Base-by-base conservation (phyloP, 2,888 invertebrate genomes). In the Meteorus colon region DNA sequence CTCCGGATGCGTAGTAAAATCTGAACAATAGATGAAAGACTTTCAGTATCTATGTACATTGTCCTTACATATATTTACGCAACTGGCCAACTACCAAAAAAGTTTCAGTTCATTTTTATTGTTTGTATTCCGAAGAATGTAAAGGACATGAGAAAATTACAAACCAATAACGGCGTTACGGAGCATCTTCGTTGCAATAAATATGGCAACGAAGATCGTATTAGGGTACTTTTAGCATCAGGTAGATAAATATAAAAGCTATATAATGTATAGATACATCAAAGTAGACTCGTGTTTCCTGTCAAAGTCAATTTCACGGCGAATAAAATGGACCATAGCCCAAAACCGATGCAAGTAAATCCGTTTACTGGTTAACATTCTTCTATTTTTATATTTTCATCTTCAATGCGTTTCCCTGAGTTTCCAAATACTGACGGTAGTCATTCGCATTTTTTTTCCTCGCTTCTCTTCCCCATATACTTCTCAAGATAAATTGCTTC, bases 401-500 rank as follows among this genome's bases (percentile, higher is more conserved):
- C 48, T 10, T 5, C n/a, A 16, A n/a, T 48, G 37, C 48, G 2
- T 34, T 29, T 12, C 24, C 19, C 16, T 24, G 27, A 24, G 19
- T 55, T 19, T 55, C 19, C n/a, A 41, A 12, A 19, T 55, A 24
- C n/a, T 55, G 63, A 34, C 59, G 55, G 48, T 55, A 55, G 55
- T 55, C 19, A 19, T 55, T 55, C 55, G n/a, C 19, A 19, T 19
- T n/a, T 55, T 55, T 66, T 65, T 27, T 63, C 59, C 66, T 63
- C 31, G 1, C 27, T 67, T 27, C n/a, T 48, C 37, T 69, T 77
- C 70, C 73, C 78, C 79, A 78, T 76, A 34, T 76, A 80, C 83
- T 85, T 83, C 85, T 84, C 83, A 83, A 86, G 87, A 87, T 87
- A 88, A 87, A 87, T 86, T 87, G 85, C 82, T 86, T 84, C 83